A percentile compares a stretch with the other conserved stretches of the same genome.
phyloP scores from a whole-genome alignment of 2,113 vertebrate genomes.

The Oreochromis tanganicae region DNA sequence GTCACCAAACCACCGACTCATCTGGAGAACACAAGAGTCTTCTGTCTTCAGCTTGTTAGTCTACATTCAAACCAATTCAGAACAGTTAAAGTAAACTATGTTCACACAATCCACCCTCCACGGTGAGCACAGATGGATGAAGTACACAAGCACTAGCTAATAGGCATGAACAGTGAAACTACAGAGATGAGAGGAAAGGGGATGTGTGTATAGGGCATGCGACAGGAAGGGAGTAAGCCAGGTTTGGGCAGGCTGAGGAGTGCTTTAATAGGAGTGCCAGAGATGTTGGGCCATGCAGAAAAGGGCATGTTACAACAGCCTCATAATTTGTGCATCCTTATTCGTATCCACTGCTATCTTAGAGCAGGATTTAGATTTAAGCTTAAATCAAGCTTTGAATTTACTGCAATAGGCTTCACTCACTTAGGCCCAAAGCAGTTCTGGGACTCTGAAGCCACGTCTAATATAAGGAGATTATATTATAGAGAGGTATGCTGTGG shows the following conservation, averaged over 20 bases:
- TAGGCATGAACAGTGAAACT: not conserved
- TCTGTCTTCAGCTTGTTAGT: not conserved
- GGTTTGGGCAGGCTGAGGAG: not conserved
- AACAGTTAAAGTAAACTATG: constrained; percentile 1
- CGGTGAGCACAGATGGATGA: not conserved
- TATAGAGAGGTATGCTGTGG: not conserved
- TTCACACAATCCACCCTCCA: constrained; percentile 10
- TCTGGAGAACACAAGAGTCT: not conserved
- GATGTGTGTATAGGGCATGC: constrained; percentile 36
- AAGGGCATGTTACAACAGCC: not conserved
- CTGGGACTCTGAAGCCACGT: not conserved
- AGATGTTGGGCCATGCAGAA: constrained; percentile 20
- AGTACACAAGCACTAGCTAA: constrained; percentile 19
- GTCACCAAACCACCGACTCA: not conserved
- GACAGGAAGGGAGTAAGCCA: not conserved
- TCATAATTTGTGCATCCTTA: not conserved
- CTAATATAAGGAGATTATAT: constrained; percentile 22
- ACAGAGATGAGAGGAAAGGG: not conserved
- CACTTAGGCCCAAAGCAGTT: not conserved
- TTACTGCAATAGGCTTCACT: not conserved
- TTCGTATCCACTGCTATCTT: not conserved
- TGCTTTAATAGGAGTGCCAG: not conserved
- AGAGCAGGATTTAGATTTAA: not conserved
- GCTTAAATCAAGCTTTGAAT: not conserved
- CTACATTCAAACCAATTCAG: constrained; percentile 42